Conservation (phyloP, 2,113 vertebrate species). For the Pithys albifrons region DNA sequence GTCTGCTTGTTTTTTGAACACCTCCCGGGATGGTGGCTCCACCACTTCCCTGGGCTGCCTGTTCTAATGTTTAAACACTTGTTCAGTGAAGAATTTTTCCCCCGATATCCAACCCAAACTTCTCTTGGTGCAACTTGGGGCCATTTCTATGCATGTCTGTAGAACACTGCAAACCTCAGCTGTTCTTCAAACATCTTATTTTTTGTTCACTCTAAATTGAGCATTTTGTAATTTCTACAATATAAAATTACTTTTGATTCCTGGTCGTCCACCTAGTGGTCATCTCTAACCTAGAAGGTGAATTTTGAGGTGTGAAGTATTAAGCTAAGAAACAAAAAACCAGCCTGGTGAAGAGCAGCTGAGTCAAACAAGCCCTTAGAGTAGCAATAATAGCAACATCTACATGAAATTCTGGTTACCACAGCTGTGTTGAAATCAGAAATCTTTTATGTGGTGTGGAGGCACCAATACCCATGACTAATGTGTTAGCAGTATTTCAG, state of each 20-base stretch:
- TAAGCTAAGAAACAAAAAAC: background rate
- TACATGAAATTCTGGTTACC: background rate
- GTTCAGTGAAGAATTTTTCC: background rate
- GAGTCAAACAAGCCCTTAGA: background rate
- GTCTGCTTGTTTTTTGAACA: background rate
- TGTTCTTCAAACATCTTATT: background rate
- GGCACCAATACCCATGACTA: background rate
- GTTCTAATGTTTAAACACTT: background rate
- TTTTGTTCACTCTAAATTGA: background rate
- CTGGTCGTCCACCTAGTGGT: background rate
- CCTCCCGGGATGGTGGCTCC: background rate
- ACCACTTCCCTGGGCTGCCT: background rate
- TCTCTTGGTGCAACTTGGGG: background rate
- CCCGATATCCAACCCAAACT: background rate
- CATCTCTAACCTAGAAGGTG: background rate
- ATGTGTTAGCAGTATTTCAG: background rate
- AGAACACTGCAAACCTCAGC: background rate
- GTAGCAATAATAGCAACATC: background rate
- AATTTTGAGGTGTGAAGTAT: background rate
- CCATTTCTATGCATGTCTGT: background rate
- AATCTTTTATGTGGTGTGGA: background rate
- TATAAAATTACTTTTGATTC: background rate
- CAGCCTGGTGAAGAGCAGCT: background rate
- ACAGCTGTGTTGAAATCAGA: background rate
- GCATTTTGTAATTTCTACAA: background rate